Conservation (phyloP, 2,888 invertebrate species). For the Leptinotarsa rubiginosa region DNA sequence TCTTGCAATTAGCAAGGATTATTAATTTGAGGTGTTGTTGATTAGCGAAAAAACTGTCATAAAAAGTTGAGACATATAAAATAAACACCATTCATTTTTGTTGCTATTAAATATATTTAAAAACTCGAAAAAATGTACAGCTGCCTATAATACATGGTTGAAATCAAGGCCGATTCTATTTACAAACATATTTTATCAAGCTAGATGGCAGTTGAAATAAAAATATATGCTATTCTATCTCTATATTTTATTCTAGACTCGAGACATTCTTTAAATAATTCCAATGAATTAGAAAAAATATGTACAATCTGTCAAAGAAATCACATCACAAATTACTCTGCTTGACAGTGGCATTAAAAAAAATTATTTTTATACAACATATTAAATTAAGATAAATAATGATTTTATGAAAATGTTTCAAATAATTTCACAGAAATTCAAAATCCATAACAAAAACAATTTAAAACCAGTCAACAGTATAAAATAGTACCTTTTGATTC, state of each 20-base stretch:
- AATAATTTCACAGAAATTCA: conserved; percentile 26
- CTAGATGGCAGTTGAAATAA: conserved; percentile 19
- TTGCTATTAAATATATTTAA: conserved; percentile 9
- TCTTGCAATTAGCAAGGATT: too few species aligned
- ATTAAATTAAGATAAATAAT: not conserved
- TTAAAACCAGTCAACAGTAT: conserved; percentile 27
- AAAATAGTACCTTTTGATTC: conserved; percentile 24
- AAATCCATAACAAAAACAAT: conserved; percentile 22
- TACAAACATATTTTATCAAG: conserved; percentile 32
- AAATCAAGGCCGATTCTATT: conserved; percentile 24
- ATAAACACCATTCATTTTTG: not conserved
- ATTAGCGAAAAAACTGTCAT: too few species aligned
- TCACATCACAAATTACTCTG: not conserved
- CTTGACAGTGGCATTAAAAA: not conserved
- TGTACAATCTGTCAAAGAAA: not conserved
- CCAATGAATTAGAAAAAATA: not conserved
- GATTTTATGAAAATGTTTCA: conserved; percentile 1
- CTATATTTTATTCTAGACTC: not conserved
- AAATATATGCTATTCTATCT: conserved; percentile 8
- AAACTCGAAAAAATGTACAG: conserved; percentile 8
- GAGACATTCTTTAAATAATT: conserved; percentile 1
- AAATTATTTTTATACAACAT: not conserved
- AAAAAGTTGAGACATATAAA: too few species aligned
- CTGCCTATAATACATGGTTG: not conserved
- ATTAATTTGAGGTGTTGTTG: too few species aligned